Evolutionary conservation across 2,113 vertebrate genomes (phyloP).

Genomic region (Crotalus tigris): DNA sequence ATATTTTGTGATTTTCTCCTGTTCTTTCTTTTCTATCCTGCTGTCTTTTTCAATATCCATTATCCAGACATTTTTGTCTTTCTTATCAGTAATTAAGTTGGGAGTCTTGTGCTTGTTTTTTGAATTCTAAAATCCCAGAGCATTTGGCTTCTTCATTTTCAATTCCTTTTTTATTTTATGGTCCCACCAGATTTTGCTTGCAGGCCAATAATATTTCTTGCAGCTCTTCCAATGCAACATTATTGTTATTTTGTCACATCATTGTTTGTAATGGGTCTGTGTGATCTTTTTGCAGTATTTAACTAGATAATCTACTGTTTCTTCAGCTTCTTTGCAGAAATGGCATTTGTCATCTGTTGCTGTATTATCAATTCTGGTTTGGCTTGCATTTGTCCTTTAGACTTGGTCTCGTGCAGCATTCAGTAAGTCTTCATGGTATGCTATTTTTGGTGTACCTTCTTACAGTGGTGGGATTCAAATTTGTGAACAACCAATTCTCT

Average conservation of each 20-base stretch:
- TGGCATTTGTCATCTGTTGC: not conserved
- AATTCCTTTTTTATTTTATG: not conserved
- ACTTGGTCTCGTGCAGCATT: not conserved
- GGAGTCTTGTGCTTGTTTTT: not conserved
- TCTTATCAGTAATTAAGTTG: not conserved
- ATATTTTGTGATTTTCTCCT: not conserved
- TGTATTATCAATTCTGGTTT: not conserved
- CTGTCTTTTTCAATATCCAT: not conserved
- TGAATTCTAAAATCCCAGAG: not conserved
- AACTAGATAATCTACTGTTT: not conserved
- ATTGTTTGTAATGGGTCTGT: not conserved
- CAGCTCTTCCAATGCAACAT: not conserved
- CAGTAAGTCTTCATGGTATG: not conserved
- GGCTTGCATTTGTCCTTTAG: not conserved
- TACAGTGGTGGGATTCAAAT: not conserved
- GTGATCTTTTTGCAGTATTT: not conserved
- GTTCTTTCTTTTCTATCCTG: not conserved
- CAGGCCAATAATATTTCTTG: not conserved
- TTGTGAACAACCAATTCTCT: too few relatives aligned
- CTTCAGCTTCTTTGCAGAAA: not conserved
- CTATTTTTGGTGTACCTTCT: not conserved
- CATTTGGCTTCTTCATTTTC: not conserved
- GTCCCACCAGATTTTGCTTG: not conserved
- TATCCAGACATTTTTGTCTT: not conserved
- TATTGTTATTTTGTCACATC: not conserved